A percentile compares a stretch with the other conserved stretches of the same genome.
Evolutionary conservation across 2,113 vertebrate genomes (phyloP).

Genomic region (Rhinogobius similis): DNA sequence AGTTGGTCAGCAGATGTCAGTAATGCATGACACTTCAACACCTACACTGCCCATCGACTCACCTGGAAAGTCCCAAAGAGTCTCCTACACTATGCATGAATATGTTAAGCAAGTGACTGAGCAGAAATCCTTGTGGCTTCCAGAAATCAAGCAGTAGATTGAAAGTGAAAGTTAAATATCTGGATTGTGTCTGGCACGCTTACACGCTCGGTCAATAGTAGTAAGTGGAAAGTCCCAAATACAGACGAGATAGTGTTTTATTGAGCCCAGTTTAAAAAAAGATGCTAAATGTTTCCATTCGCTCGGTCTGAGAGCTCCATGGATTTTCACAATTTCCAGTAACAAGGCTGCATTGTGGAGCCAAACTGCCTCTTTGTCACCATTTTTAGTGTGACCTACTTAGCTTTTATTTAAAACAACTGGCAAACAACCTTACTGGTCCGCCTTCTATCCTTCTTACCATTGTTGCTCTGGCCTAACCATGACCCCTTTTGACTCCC

Average conservation of each 20-base stretch:
- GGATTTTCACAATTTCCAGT: constrained; percentile 6
- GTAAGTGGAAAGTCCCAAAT: constrained; percentile 41
- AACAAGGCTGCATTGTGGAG: neutral
- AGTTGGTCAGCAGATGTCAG: neutral
- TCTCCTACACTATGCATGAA: too few relatives aligned
- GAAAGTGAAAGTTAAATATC: constrained; percentile 51
- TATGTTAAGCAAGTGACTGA: constrained; percentile 19
- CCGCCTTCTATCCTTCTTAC: constrained; percentile 20
- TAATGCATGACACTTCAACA: neutral
- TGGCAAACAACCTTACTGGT: constrained; percentile 18
- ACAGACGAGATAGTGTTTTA: neutral
- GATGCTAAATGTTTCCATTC: neutral
- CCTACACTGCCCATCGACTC: neutral
- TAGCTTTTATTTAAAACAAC: constrained; percentile 28
- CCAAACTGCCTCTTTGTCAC: constrained; percentile 10
- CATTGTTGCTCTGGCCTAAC: constrained; percentile 28
- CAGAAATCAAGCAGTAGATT: constrained; percentile 20
- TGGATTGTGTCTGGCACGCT: neutral
- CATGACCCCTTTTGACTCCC: constrained; percentile 52
- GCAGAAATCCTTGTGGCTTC: neutral
- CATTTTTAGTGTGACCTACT: constrained; percentile 44
- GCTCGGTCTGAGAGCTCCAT: too few relatives aligned
- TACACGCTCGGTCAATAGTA: neutral
- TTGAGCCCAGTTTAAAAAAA: neutral
- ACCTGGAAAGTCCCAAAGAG: neutral